A percentile compares a stretch with the other conserved stretches of the same genome.
Evolutionary conservation across 2,888 invertebrate species (phyloP).

Genomic region (Eumerus sabulonum): DNA sequence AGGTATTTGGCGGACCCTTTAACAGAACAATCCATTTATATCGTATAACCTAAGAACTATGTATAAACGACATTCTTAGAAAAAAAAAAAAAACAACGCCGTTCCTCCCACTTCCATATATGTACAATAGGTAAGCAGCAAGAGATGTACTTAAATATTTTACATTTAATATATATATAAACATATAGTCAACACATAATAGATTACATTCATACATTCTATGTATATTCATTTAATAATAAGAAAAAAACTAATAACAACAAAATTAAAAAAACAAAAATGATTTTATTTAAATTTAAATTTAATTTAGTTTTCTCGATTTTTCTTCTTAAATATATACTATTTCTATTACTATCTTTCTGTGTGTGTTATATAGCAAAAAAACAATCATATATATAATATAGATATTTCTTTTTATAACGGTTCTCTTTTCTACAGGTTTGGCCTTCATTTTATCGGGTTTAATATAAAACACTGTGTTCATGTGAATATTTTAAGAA

Average conservation of each 20-base stretch:
- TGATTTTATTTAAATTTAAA: slow-evolving; percentile 19
- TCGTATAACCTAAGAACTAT: too few species aligned
- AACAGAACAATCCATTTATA: too few species aligned
- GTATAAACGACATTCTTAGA: too few species aligned
- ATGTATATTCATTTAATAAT: slow-evolving; percentile 45
- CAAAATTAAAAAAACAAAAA: slow-evolving; percentile 23
- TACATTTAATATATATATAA: slow-evolving; percentile 55
- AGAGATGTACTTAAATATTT: slow-evolving; percentile 13
- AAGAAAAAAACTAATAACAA: slow-evolving; percentile 39
- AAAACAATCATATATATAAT: slow-evolving; percentile 23
- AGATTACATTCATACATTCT: slow-evolving; percentile 35
- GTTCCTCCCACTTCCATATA: too few species aligned
- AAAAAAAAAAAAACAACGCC: too few species aligned
- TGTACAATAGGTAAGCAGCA: too few species aligned
- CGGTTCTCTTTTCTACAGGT: background rate
- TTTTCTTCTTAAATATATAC: slow-evolving; percentile 11
- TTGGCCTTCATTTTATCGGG: too few species aligned
- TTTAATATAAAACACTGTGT: too few species aligned
- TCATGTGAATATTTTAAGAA: slow-evolving; percentile 24
- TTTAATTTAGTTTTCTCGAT: slow-evolving; percentile 25
- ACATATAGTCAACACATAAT: slow-evolving; percentile 57
- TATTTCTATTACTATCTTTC: slow-evolving; percentile 27
- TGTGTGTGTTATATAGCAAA: slow-evolving; percentile 53
- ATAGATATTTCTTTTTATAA: slow-evolving; percentile 6
- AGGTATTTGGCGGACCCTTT: too few species aligned